These are phyloP conservation scores for Steinernema scapterisci DNA, from an alignment of 2,888 invertebrate genomes.

Conservation along the genomic window DNA sequence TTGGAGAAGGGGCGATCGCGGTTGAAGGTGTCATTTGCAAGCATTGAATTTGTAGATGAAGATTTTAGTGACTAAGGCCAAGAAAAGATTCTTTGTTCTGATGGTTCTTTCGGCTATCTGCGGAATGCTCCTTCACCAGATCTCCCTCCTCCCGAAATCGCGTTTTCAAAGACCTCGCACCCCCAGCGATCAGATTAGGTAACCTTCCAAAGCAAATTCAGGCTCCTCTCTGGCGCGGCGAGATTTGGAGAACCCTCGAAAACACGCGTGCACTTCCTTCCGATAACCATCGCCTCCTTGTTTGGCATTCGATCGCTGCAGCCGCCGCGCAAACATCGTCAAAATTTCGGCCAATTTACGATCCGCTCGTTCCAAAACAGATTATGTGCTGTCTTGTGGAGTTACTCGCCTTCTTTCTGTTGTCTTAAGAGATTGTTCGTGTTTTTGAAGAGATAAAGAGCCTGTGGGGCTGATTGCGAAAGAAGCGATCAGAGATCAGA, in stretches of 20 bases:
- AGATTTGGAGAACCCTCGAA: neutral
- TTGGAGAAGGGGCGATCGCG: neutral
- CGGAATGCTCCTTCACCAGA: no score
- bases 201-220: no score
- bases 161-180: neutral
- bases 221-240: no score
- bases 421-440: neutral
- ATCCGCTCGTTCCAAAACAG: slow-evolving; percentile 25
- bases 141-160: no score
- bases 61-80: no score
- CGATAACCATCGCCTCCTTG: slow-evolving; percentile 18
- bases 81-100: no score
- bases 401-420: neutral
- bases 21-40: neutral
- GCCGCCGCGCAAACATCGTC: slow-evolving; percentile 28
- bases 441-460: no score
- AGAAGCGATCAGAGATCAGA: no score
- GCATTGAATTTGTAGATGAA: no score
- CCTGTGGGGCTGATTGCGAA: no score
- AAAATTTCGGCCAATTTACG: slow-evolving; percentile 33
- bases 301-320: slow-evolving; percentile 20
- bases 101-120: no score
- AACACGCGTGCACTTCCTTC: slow-evolving; percentile 25
- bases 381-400: neutral
- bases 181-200: neutral